Percentiles rank a stretch among this genome's conserved stretches.
Evolutionary conservation across 2,113 vertebrate genomes (phyloP).

Genomic region (Zapus hudsonius): DNA sequence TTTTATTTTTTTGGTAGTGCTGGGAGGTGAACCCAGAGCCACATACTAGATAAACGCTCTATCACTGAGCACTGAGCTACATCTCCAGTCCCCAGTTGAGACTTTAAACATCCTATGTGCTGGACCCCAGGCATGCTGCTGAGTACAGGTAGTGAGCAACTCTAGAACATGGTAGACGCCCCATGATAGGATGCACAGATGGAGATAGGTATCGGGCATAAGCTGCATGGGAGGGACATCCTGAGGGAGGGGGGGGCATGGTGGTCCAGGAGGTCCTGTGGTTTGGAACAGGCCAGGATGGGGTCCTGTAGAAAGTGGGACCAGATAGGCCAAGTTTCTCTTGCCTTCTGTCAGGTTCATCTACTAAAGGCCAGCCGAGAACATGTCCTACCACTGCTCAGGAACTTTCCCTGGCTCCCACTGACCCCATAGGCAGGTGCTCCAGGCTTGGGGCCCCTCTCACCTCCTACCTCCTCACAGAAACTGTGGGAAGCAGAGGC

Average conservation of each 20-base stretch:
- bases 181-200: rapidly evolving
- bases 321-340: background rate
- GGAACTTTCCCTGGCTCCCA: background rate
- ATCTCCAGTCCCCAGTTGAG: background rate
- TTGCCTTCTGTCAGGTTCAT: background rate
- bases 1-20: no score
- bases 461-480: background rate
- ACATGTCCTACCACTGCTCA: background rate
- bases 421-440: background rate
- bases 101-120: background rate
- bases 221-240: background rate
- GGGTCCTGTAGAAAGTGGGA: background rate
- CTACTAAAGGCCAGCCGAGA: background rate
- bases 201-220: background rate
- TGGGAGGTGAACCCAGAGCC: no score
- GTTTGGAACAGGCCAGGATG: background rate
- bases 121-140: background rate
- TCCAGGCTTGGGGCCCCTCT: background rate
- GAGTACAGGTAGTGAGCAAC: background rate
- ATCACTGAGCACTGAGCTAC: no score
- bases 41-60: no score
- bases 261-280: background rate
- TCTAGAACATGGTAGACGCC: background rate
- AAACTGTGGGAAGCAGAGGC: background rate
- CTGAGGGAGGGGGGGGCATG: background rate